phyloP scores from a whole-genome alignment of 2,888 invertebrate genomes.

The Diarsia brunnea region DNA sequence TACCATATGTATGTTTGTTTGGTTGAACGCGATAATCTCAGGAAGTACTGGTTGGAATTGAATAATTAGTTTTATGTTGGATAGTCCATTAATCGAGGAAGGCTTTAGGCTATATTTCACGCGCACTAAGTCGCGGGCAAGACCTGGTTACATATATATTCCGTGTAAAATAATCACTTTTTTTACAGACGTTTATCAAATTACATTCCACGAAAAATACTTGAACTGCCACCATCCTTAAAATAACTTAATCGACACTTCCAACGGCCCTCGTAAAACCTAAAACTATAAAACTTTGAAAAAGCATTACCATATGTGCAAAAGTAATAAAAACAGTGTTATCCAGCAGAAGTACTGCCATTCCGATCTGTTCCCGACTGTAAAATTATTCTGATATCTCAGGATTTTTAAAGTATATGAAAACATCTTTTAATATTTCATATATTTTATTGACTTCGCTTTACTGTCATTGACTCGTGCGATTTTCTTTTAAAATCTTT shows the following conservation, averaged over 20 bases:
- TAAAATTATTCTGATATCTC: constrained; percentile 56
- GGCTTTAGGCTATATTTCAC: no score
- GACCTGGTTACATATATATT: no score
- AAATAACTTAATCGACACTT: constrained; percentile 45
- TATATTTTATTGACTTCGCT: constrained; percentile 44
- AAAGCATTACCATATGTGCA: constrained; percentile 72
- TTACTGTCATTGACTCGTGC: constrained; percentile 3
- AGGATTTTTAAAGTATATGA: constrained; percentile 40
- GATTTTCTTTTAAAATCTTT: constrained; percentile 13
- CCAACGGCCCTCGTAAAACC: constrained; percentile 65
- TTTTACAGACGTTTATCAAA: constrained; percentile 24
- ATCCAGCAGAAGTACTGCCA: constrained; percentile 62
- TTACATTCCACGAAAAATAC: constrained; percentile 25
- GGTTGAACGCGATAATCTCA: no score
- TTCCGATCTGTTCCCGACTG: constrained; percentile 48
- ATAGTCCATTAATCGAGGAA: no score
- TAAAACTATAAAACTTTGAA: constrained; percentile 68
- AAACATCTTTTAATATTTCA: constrained; percentile 54
- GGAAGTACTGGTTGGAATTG: no score
- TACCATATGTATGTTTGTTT: no score
- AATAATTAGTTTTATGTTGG: no score
- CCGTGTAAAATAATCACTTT: constrained; percentile 7
- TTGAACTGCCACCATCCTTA: constrained; percentile 39
- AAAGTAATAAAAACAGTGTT: constrained; percentile 69
- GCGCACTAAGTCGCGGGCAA: no score